A percentile compares a stretch with the other conserved stretches of the same genome.
These are phyloP conservation scores for Eidolon helvum DNA, from an alignment of 2,113 vertebrate genomes.

Conservation along the genomic window DNA sequence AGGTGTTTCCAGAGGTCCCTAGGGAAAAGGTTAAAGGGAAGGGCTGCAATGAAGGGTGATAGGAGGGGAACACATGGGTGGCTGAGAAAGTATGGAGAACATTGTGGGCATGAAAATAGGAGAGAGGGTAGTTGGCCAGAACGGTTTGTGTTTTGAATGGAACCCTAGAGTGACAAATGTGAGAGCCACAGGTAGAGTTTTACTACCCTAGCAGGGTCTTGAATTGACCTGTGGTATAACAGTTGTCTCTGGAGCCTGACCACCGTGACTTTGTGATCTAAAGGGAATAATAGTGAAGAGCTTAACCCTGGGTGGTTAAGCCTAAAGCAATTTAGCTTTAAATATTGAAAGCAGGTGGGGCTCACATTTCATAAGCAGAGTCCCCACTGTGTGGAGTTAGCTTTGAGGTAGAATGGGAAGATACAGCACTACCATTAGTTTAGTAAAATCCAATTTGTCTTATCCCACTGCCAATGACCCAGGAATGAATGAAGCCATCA, in stretches of 20 bases:
- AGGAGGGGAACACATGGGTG: background rate
- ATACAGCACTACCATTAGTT: background rate
- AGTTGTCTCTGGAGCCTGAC: background rate
- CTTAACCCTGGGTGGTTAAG: background rate
- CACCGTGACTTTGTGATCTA: conserved; percentile 5
- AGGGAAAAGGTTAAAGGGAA: background rate
- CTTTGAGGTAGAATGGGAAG: conserved; percentile 1
- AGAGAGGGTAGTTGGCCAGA: background rate
- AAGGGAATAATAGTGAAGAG: background rate
- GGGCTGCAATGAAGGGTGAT: background rate
- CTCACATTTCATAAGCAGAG: background rate
- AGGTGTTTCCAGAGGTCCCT: background rate
- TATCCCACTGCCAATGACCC: background rate
- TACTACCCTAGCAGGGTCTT: background rate
- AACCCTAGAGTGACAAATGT: background rate
- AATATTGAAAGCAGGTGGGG: background rate
- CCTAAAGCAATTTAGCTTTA: background rate
- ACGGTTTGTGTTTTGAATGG: background rate
- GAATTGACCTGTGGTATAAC: background rate
- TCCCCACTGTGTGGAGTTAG: background rate
- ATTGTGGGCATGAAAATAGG: background rate
- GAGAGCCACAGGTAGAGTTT: background rate
- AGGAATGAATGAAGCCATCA: background rate
- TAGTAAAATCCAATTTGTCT: background rate
- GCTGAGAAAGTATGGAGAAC: background rate